Percentiles rank a stretch among this genome's conserved stretches.
phyloP scores from a whole-genome alignment of 2,888 invertebrate genomes.

The Heliconius hortense region DNA sequence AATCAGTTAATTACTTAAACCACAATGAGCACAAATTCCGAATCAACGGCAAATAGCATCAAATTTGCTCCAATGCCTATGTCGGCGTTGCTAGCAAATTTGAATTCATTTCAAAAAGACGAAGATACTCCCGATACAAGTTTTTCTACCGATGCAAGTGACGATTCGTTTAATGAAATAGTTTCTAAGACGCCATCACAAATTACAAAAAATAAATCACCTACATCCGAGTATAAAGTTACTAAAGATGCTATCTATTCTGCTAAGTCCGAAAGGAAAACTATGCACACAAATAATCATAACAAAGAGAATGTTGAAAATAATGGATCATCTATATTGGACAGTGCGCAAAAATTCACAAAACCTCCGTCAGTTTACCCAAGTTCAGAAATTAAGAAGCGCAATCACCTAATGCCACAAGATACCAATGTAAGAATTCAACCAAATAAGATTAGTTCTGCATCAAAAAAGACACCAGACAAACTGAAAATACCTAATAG shows the following conservation, averaged over 20 bases:
- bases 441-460: constrained; percentile 47
- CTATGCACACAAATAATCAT: constrained; percentile 44
- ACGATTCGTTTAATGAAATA: constrained; percentile 58
- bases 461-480: constrained; percentile 61
- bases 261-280: constrained; percentile 60
- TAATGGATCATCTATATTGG: constrained; percentile 11
- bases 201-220: constrained; percentile 50
- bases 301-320: constrained; percentile 62
- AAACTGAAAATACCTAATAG: constrained; percentile 51
- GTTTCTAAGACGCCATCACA: constrained; percentile 54
- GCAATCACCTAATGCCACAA: constrained; percentile 54
- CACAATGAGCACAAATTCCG: constrained; percentile 66
- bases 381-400: constrained; percentile 55
- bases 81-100: constrained; percentile 70
- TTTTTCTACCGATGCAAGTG: constrained; percentile 66
- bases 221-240: constrained; percentile 56
- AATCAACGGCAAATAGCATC: constrained; percentile 69
- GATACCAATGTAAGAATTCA: constrained; percentile 49
- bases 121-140: constrained; percentile 61
- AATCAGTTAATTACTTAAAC: constrained; percentile 15
- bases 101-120: constrained; percentile 61
- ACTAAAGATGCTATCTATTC: constrained; percentile 55
- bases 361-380: constrained; percentile 42
- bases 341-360: constrained; percentile 47
- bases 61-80: constrained; percentile 76